These are phyloP conservation scores for Heteromormyrus szaboi DNA, from an alignment of 2,797 vertebrate species.

Conservation along the genomic window DNA sequence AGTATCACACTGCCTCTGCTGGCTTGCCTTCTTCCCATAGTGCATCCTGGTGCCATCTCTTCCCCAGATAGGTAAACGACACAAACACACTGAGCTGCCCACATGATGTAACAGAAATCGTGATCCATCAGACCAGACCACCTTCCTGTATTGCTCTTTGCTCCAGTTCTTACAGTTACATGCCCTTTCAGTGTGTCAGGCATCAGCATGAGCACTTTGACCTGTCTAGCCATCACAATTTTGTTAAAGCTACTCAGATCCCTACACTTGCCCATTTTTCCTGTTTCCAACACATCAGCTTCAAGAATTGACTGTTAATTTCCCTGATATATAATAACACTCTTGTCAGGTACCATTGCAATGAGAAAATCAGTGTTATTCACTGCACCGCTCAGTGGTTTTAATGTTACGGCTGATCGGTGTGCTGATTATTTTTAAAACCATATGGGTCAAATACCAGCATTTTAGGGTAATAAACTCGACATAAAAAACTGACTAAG, in stretches of 20 bases:
- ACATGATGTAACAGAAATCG: not conserved
- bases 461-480: too few relatives aligned
- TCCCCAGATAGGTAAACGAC: not conserved
- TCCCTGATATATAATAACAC: not conserved
- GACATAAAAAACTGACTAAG: not conserved
- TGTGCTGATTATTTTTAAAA: too few relatives aligned
- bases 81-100: not conserved
- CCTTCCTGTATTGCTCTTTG: not conserved
- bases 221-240: not conserved
- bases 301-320: not conserved
- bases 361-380: not conserved
- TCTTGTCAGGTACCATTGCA: not conserved
- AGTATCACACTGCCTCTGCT: not conserved
- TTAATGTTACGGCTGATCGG: too few relatives aligned
- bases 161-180: not conserved
- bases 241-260: not conserved
- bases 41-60: not conserved
- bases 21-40: not conserved
- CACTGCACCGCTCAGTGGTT: too few relatives aligned
- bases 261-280: not conserved
- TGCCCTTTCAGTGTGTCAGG: not conserved
- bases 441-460: too few relatives aligned
- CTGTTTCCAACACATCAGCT: not conserved
- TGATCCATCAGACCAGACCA: not conserved
- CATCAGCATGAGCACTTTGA: not conserved